Conservation (phyloP, 2,797 vertebrate genomes). For the Falco biarmicus region DNA sequence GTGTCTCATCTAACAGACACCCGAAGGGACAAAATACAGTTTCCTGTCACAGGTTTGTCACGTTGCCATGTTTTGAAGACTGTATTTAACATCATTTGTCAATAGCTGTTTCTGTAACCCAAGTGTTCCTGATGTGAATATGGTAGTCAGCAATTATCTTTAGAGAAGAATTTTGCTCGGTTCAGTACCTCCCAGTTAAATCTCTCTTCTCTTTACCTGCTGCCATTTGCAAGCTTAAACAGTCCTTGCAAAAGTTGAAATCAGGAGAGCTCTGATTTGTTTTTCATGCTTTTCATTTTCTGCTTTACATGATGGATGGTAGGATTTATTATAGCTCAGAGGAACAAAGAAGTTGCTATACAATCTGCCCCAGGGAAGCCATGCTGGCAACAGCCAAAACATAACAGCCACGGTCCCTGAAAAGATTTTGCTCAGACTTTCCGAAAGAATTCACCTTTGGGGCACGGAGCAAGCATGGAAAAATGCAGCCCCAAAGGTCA, state of each 20-base stretch:
- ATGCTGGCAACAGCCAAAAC: neutral
- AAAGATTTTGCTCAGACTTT: constrained; percentile 55
- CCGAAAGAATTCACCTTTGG: constrained; percentile 62
- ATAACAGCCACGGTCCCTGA: constrained; percentile 34
- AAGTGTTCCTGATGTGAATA: neutral
- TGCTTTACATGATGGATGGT: constrained; percentile 23
- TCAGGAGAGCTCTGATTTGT: neutral
- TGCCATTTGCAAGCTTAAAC: constrained; percentile 26
- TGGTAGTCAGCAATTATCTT: neutral
- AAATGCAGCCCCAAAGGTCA: constrained; percentile 66
- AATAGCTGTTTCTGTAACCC: neutral
- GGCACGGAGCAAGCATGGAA: constrained; percentile 46
- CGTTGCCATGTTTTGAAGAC: neutral
- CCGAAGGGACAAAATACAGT: neutral
- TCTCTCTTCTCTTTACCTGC: neutral
- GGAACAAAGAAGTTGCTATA: constrained; percentile 33
- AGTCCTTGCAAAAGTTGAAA: neutral
- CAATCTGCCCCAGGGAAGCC: neutral
- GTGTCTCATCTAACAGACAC: neutral
- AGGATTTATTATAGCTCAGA: constrained; percentile 49
- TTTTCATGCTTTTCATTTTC: constrained; percentile 35
- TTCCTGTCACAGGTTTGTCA: rapidly evolving
- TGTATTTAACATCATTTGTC: neutral
- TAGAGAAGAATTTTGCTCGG: neutral
- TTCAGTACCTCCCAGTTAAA: neutral